Base-by-base conservation (phyloP, 2,888 invertebrate genomes). In the Onthophagus sagittarius region DNA sequence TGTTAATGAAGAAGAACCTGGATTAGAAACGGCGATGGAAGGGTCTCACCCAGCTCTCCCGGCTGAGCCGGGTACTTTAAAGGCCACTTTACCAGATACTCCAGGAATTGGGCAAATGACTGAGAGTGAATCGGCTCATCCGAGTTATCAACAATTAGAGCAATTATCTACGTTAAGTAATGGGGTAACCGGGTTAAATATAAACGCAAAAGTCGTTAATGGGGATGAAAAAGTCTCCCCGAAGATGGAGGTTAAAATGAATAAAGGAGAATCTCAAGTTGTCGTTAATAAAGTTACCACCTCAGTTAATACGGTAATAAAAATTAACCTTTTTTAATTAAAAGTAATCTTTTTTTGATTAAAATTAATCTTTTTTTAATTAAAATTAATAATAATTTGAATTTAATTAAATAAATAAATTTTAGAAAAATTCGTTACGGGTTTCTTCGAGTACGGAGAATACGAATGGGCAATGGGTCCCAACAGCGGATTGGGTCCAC, bases 401-500 rank as follows among this genome's bases (percentile, higher is more conserved):
- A n/a, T n/a, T n/a, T n/a, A n/a, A 65, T 69, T 15, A 63, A 11
- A 67, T 67, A 39, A 23, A 23, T 23, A 23, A 23, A 2, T 23
- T 23, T 23, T 77, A 93, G 90, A 88, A 90, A 72, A 89, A 90
- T 76, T 92, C 91, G 78, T 88, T 92, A 78, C 87, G 90, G 70
- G 89, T 91, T 73, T 87, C 85, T 32, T 86, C 87, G 33, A 80
- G 78, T 62, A 81, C 79, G 9, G 80, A 79, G 14, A 80, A 81
- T 64, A 76, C 67, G 14, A 81, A 79, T 63, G 80, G 81, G 79
- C 88, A 88, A 71, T 98, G 98, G 97, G 89, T 91, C n/a, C 94
- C 98, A n/a, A 93, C 94, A 2, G 92, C 94, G 15, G 97, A 97
- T 82, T 99, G 99, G 99, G 98, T 97, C 75, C 89, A 92, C 79